phyloP scores from a whole-genome alignment of 2,113 vertebrate species.

The Cromileptes altivelis region DNA sequence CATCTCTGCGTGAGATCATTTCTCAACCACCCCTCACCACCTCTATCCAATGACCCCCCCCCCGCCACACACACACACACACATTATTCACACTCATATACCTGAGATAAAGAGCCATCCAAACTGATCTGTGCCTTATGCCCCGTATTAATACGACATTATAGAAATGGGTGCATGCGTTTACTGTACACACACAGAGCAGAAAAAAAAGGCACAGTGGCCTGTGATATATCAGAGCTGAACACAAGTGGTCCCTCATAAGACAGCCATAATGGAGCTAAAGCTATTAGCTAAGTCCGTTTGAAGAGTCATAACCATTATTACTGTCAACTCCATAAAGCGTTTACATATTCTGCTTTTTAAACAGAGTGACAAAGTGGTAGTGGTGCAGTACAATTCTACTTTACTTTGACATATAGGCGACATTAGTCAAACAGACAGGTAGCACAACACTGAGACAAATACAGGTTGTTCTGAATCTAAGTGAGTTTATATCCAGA shows the following conservation, averaged over 20 bases:
- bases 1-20: conserved; percentile 71
- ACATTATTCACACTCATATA: conserved; percentile 74
- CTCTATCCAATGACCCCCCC: conserved; percentile 56
- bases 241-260: conserved; percentile 52
- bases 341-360: conserved; percentile 37
- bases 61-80: conserved; percentile 49
- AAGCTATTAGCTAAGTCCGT: conserved; percentile 52
- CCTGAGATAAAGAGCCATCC: conserved; percentile 69
- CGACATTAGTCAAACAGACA: conserved; percentile 17
- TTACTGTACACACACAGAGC: conserved; percentile 38
- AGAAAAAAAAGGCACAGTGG: conserved; percentile 12
- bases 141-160: conserved; percentile 61
- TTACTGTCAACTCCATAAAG: conserved; percentile 15
- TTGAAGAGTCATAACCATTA: conserved; percentile 62
- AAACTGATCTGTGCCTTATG: conserved; percentile 55
- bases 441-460: neutral
- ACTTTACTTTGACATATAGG: conserved; percentile 17
- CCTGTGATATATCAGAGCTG: conserved; percentile 36
- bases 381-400: neutral
- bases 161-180: conserved; percentile 35
- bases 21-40: conserved; percentile 58
- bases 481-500: neutral
- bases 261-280: conserved; percentile 60
- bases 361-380: conserved; percentile 17
- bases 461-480: neutral